Evolutionary conservation across 2,797 vertebrate genomes (phyloP).

Genomic region (Aldrovandia affinis): DNA sequence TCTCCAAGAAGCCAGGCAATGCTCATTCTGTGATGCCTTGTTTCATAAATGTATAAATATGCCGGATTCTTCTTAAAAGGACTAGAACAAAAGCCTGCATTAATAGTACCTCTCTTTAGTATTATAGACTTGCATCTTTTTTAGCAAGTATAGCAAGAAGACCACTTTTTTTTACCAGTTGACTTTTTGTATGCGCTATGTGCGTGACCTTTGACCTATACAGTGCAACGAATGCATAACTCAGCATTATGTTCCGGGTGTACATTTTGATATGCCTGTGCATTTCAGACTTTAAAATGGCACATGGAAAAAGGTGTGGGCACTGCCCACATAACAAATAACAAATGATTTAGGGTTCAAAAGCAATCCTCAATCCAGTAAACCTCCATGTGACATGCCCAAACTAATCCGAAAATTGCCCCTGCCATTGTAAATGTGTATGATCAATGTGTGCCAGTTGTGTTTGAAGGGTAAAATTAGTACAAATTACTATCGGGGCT

Average conservation of each 20-base stretch:
- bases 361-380: neutral
- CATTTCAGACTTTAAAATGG: neutral
- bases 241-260: neutral
- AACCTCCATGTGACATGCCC: neutral
- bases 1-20: constrained; percentile 13
- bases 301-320: neutral
- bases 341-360: constrained; percentile 22
- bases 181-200: neutral
- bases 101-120: neutral
- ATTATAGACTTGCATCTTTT: neutral
- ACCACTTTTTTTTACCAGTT: neutral
- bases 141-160: neutral
- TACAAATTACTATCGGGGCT: constrained; percentile 25
- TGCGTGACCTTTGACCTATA: neutral
- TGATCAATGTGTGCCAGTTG: constrained; percentile 22
- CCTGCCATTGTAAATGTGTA: neutral
- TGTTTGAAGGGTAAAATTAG: constrained; percentile 1
- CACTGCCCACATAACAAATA: neutral
- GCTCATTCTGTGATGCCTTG: neutral
- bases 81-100: neutral
- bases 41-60: neutral
- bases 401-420: constrained; percentile 6
- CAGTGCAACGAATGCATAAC: neutral
- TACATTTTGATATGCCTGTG: constrained; percentile 11
- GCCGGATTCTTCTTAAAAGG: neutral